Evolutionary conservation across 2,113 vertebrate genomes (phyloP), one percentile per base, ranked within the genome.

Genomic region (Ctenodactylus gundi): DNA sequence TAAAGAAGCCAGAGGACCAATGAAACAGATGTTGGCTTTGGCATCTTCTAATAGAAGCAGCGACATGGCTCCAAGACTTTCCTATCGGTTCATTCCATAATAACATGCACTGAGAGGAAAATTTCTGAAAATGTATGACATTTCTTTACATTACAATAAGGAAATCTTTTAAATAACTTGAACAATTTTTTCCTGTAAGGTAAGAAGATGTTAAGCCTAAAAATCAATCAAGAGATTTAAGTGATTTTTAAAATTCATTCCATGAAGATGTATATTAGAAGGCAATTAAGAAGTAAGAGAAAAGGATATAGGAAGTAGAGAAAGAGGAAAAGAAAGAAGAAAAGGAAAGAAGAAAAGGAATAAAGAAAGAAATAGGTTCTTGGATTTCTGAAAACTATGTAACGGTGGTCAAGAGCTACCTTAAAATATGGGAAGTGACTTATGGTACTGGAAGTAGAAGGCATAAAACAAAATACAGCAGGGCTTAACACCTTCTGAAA

Each of bases 1-100:
- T 82, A 89, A 96, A 90, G 64, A 88, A 94, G 82, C 75, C 82
- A 86, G 64, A 80, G 64, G 58, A 89, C 64, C 64, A 84, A 83
- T 62, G 64, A 91, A 94, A 85, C 91, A 92, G 72, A 72, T 89
- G 88, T 70, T n/a, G n/a, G n/a, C n/a, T 78, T 91, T 18, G 39
- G 34, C 44, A 84, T 81, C 58, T 72, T 84, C 39, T 51, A 95
- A 84, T 57, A 34, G 53, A 34, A 95, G 15, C 39, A 88, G 39
- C 3, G 57, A 67, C 34, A 31, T 75, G 65, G 46, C 53, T 83
- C 39, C 25, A 62, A 91, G 92, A 68, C 31, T 49, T 92, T 90
- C 34, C 49, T 20, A 34, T 76, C 27, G 25, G 41, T 49, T 84
- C n/a, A 29, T 86, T 92, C 64, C 57, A 46, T 72, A 57, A 65